A percentile compares a stretch with the other conserved stretches of the same genome.
phyloP scores from a whole-genome alignment of 2,113 vertebrate genomes.

The Grus americana region DNA sequence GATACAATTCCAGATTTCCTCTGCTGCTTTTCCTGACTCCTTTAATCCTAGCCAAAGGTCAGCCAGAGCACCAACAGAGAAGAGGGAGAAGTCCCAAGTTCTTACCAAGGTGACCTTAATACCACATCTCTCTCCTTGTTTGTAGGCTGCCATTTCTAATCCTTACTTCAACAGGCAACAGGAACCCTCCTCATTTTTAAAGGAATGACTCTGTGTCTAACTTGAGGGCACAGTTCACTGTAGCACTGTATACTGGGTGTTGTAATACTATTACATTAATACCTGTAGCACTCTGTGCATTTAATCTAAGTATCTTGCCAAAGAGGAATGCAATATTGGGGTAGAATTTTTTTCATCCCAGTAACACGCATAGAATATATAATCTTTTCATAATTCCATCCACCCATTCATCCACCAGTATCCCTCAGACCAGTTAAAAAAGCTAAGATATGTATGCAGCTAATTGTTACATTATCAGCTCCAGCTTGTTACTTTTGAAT shows the following conservation, averaged over 20 bases:
- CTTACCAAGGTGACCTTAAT: neutral
- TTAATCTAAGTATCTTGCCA: neutral
- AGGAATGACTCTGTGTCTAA: neutral
- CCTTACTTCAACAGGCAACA: neutral
- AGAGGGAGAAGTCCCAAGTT: neutral
- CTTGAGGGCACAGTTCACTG: neutral
- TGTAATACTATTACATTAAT: neutral
- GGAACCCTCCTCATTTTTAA: neutral
- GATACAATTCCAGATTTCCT: neutral
- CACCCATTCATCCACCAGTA: neutral
- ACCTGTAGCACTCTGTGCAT: neutral
- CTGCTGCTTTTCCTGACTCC: neutral
- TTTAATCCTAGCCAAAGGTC: neutral
- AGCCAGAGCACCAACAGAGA: neutral
- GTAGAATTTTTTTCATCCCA: neutral
- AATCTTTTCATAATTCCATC: neutral
- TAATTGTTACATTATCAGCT: neutral
- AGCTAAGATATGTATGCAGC: neutral
- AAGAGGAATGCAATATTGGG: neutral
- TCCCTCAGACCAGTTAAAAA: neutral
- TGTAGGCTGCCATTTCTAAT: neutral
- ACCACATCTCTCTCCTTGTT: neutral
- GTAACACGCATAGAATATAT: neutral
- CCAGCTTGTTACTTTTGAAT: neutral
- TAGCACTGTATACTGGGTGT: neutral